These are phyloP conservation scores for Pollenia angustigena DNA, from an alignment of 2,888 invertebrate species.

Conservation along the genomic window DNA sequence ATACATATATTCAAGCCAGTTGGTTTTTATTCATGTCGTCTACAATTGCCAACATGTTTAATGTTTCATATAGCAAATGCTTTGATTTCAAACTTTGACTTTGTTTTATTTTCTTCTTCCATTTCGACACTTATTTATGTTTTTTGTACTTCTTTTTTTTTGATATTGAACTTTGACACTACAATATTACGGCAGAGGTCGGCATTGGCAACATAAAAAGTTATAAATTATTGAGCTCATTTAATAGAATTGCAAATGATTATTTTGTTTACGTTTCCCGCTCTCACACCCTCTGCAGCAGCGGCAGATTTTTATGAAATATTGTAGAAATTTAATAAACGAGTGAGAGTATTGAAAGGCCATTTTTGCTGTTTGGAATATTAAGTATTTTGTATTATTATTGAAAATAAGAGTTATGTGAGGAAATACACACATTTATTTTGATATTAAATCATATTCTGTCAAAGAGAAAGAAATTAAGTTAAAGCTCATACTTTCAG, in stretches of 20 bases:
- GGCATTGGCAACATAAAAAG: slow-evolving; percentile 8
- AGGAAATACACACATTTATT: not conserved
- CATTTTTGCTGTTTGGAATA: slow-evolving; percentile 43
- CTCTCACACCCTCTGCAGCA: not conserved
- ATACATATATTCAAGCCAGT: slow-evolving; percentile 4
- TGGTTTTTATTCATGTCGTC: slow-evolving; percentile 67
- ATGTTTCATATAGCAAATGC: slow-evolving; percentile 55
- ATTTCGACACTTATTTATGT: slow-evolving; percentile 32
- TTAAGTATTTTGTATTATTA: slow-evolving; percentile 34
- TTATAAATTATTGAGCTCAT: slow-evolving; percentile 62
- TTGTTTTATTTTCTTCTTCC: slow-evolving; percentile 15
- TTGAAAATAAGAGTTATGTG: slow-evolving; percentile 24
- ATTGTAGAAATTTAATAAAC: slow-evolving; percentile 51
- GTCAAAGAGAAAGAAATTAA: slow-evolving; percentile 17
- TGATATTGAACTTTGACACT: slow-evolving; percentile 53
- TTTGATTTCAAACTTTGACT: slow-evolving; percentile 44
- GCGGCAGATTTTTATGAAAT: slow-evolving; percentile 47
- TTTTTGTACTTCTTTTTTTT: slow-evolving; percentile 6
- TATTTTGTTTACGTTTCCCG: slow-evolving; percentile 54
- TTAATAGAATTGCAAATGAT: slow-evolving; percentile 67
- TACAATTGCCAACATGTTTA: slow-evolving; percentile 68
- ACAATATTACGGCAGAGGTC: not conserved
- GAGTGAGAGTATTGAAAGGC: slow-evolving; percentile 20
- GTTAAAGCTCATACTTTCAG: not conserved
- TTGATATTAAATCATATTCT: slow-evolving; percentile 33